These are phyloP conservation scores for Aythya baeri DNA, from an alignment of 2,113 vertebrate genomes.

Conservation along the genomic window DNA sequence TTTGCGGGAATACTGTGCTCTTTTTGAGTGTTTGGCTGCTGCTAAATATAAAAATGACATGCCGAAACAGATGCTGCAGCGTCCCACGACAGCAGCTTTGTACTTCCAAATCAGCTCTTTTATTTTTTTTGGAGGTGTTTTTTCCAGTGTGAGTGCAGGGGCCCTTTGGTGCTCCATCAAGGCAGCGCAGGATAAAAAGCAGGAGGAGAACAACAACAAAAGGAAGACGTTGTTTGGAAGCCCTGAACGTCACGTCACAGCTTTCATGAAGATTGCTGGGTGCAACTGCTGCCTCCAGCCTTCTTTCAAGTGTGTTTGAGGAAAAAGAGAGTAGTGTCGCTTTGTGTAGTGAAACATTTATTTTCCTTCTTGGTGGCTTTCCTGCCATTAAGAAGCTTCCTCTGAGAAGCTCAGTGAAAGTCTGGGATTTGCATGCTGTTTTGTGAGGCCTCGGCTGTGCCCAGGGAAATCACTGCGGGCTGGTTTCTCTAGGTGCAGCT, in stretches of 20 bases:
- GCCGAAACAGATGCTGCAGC: constrained; percentile 42
- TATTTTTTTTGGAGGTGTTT: background rate
- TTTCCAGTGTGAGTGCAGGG: background rate
- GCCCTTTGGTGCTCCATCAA: background rate
- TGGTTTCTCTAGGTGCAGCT: constrained; percentile 32
- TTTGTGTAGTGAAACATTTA: background rate
- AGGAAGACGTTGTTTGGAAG: background rate
- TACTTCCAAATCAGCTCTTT: background rate
- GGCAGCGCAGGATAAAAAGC: background rate
- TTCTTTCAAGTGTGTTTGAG: constrained; percentile 20
- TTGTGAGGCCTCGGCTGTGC: background rate
- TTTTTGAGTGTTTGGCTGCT: background rate
- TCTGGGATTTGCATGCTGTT: background rate
- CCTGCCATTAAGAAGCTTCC: constrained; percentile 1
- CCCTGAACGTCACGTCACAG: background rate
- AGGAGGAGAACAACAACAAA: background rate
- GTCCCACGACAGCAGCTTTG: constrained; percentile 36
- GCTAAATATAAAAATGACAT: constrained; percentile 40
- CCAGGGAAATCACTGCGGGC: background rate
- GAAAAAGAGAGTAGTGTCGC: background rate
- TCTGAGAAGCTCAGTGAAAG: constrained; percentile 21
- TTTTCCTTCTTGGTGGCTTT: background rate
- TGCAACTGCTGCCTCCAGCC: constrained; percentile 12
- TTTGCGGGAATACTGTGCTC: background rate
- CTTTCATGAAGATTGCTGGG: constrained; percentile 32